A percentile compares a stretch with the other conserved stretches of the same genome.
Conservation (phyloP, 2,797 vertebrate genomes). For the Poeciliopsis infans region DNA sequence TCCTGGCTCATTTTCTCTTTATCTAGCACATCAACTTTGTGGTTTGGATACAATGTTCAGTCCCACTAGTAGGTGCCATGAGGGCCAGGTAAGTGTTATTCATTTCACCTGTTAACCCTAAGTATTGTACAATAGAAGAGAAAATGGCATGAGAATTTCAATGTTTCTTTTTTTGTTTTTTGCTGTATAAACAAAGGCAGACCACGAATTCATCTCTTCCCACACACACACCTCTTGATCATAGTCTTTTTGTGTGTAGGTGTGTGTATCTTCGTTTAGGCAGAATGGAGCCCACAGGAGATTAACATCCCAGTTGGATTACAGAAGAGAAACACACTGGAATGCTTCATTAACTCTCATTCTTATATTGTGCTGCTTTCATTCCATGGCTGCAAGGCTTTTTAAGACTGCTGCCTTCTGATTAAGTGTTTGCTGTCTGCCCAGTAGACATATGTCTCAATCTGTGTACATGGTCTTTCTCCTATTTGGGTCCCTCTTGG, state of each 20-base stretch:
- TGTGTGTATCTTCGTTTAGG: slow-evolving; percentile 48
- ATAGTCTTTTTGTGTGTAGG: slow-evolving; percentile 34
- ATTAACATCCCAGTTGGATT: slow-evolving; percentile 62
- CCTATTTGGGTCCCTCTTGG: slow-evolving; percentile 30
- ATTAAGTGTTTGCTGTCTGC: slow-evolving; percentile 55
- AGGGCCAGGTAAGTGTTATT: background rate
- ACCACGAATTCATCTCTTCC: slow-evolving; percentile 41
- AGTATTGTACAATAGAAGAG: background rate
- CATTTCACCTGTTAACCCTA: background rate
- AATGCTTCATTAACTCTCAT: slow-evolving; percentile 64
- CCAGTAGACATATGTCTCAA: slow-evolving; percentile 61
- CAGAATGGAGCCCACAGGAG: slow-evolving; percentile 43
- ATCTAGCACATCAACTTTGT: background rate
- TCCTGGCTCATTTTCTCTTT: background rate
- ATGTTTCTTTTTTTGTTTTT: slow-evolving; percentile 26
- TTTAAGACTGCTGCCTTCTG: slow-evolving; percentile 42
- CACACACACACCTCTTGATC: slow-evolving; percentile 40
- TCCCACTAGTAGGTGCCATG: background rate
- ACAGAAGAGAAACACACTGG: slow-evolving; percentile 41
- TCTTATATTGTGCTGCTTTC: slow-evolving; percentile 10
- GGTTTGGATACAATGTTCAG: background rate
- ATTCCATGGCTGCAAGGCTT: slow-evolving; percentile 33
- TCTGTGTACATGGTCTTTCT: slow-evolving; percentile 49
- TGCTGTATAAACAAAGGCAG: slow-evolving; percentile 38
- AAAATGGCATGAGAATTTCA: background rate